These are phyloP conservation scores for Muntiacus reevesi DNA, from an alignment of 2,113 vertebrate genomes.

Conservation along the genomic window DNA sequence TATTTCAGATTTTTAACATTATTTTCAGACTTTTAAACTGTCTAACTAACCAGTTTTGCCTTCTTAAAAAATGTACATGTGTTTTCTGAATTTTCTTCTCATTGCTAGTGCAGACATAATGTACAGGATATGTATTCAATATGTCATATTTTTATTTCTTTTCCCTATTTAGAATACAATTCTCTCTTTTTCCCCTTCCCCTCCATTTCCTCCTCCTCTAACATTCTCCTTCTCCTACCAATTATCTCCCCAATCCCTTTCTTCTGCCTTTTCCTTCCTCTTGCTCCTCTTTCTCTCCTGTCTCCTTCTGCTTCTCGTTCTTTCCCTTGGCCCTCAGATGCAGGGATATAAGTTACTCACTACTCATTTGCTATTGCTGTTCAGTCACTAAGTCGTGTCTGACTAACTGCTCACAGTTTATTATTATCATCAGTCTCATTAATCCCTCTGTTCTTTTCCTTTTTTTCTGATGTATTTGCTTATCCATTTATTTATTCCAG, in stretches of 20 bases:
- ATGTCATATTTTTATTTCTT: not conserved
- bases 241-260: not conserved
- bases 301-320: not conserved
- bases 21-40: not conserved
- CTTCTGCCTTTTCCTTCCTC: no score
- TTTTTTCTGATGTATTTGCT: not conserved
- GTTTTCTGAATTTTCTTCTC: not conserved
- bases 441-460: not conserved
- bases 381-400: not conserved
- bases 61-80: not conserved
- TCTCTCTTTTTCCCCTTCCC: not conserved
- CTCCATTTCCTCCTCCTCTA: not conserved
- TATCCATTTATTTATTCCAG: not conserved
- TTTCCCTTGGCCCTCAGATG: not conserved
- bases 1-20: not conserved
- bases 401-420: not conserved
- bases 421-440: not conserved
- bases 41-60: not conserved
- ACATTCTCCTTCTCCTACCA: not conserved
- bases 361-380: not conserved
- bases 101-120: not conserved
- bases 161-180: not conserved
- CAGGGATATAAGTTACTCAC: not conserved
- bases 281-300: not conserved
- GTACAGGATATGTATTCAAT: not conserved